A percentile compares a stretch with the other conserved stretches of the same genome.
Evolutionary conservation across 2,888 invertebrate genomes (phyloP).

Genomic region (Oeneis ivallda): DNA sequence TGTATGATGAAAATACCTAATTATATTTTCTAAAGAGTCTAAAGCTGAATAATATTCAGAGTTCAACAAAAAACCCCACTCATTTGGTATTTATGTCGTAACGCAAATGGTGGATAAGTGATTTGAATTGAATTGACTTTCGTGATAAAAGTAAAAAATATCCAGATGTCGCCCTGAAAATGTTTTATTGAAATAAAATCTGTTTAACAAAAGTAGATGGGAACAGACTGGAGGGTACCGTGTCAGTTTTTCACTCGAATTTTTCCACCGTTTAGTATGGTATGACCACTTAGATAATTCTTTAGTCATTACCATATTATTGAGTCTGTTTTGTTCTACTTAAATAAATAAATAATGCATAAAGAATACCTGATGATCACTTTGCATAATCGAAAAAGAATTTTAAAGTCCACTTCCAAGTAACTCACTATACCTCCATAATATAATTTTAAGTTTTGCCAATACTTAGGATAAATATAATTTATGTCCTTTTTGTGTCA

Average conservation of each 20-base stretch:
- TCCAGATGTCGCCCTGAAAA: slow-evolving; percentile 3
- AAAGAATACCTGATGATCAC: not conserved
- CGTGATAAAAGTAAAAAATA: slow-evolving; percentile 7
- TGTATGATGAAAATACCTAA: too few relatives aligned
- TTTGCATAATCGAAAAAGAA: not conserved
- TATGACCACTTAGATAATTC: too few relatives aligned
- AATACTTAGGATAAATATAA: too few relatives aligned
- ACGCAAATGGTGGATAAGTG: not conserved
- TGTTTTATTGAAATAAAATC: slow-evolving; percentile 30
- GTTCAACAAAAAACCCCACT: not conserved
- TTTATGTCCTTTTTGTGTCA: too few relatives aligned
- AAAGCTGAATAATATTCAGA: not conserved
- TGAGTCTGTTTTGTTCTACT: not conserved
- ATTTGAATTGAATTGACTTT: slow-evolving; percentile 21
- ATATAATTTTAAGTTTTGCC: too few relatives aligned
- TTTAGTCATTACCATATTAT: not conserved
- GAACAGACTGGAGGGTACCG: not conserved
- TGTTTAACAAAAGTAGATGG: slow-evolving; percentile 15
- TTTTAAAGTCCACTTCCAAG: not conserved
- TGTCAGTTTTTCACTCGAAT: not conserved
- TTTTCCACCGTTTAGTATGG: not conserved
- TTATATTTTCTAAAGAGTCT: not conserved
- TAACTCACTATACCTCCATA: too few relatives aligned
- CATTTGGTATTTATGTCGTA: not conserved
- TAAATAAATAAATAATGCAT: not conserved